A percentile compares a stretch with the other conserved stretches of the same genome.
Evolutionary conservation across 2,797 vertebrate species (phyloP).

Genomic region (Anabacerthia variegaticeps): DNA sequence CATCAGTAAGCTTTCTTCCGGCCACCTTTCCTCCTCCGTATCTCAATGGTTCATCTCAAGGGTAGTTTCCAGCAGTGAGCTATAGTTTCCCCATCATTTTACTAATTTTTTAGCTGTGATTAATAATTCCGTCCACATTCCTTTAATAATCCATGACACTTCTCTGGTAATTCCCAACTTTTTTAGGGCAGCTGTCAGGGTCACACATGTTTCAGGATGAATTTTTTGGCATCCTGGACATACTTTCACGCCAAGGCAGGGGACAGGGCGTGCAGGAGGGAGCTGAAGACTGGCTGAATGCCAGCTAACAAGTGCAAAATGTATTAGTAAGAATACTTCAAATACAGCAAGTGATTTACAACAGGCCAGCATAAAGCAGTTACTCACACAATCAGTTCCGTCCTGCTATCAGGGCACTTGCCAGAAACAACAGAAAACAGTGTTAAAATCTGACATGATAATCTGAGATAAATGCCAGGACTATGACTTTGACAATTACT

Average conservation of each 20-base stretch:
- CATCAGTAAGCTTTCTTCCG: neutral
- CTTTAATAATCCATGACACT: neutral
- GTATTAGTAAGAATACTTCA: neutral
- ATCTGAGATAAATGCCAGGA: slow-evolving; percentile 10
- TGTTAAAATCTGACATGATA: neutral
- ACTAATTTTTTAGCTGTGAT: neutral
- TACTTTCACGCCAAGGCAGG: neutral
- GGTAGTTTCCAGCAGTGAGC: slow-evolving; percentile 34
- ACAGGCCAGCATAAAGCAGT: neutral
- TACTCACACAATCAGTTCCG: neutral
- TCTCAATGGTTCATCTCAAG: neutral
- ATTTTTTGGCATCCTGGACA: neutral
- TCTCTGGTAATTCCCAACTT: slow-evolving; percentile 20
- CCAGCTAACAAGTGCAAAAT: neutral
- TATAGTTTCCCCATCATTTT: neutral
- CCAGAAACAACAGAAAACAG: neutral
- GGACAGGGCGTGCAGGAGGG: fast-evolving
- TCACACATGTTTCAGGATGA: neutral
- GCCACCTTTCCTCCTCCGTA: neutral
- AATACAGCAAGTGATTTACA: neutral
- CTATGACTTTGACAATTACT: neutral
- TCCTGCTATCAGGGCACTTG: neutral
- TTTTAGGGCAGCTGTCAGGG: neutral
- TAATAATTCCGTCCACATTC: slow-evolving; percentile 30
- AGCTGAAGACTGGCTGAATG: neutral